Evolutionary conservation across 2,888 invertebrate species (phyloP), one percentile per base, ranked within the genome.

Genomic region (Tholera decimalis): DNA sequence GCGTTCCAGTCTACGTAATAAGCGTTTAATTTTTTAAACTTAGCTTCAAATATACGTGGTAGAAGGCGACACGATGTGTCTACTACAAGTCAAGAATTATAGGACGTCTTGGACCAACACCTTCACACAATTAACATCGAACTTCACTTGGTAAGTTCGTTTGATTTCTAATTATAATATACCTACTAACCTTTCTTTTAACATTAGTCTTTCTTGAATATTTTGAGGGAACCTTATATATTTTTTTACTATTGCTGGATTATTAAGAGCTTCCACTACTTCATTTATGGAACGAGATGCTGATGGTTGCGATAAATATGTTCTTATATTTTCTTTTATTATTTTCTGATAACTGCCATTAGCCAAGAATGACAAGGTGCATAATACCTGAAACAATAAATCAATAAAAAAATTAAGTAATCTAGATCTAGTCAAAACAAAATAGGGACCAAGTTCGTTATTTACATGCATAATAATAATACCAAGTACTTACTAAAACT

Each of bases 151-250:
- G n/a, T n/a, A n/a, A n/a, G n/a, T n/a, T n/a, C n/a, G n/a, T n/a
- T n/a, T n/a, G n/a, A n/a, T n/a, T n/a, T n/a, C n/a, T n/a, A n/a
- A n/a, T n/a, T n/a, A n/a, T n/a, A n/a, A n/a, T n/a, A n/a, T n/a
- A n/a, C n/a, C n/a, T n/a, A 47, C 49, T 49, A 58, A 58, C 50
- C 57, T 28, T 57, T 46, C 26, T 53, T 57, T 26, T 57, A 57
- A 46, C 18, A 56, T 46, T 37, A 18, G 46, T 56, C 33, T 57
- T 47, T 57, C 47, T 37, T 57, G 26, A 47, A 20, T 37, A 47
- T 47, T 57, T 47, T 57, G 57, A 47, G 43, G 43, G 3, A 43
- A 43, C 30, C 43, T 56, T 33, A 46, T 35, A 46, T 35, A 24
- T 46, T 46, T 46, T 56, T 46, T 57, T 55, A 46, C 43, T 30